Conservation (phyloP, 2,797 vertebrate species). For the Carduelis carduelis region DNA sequence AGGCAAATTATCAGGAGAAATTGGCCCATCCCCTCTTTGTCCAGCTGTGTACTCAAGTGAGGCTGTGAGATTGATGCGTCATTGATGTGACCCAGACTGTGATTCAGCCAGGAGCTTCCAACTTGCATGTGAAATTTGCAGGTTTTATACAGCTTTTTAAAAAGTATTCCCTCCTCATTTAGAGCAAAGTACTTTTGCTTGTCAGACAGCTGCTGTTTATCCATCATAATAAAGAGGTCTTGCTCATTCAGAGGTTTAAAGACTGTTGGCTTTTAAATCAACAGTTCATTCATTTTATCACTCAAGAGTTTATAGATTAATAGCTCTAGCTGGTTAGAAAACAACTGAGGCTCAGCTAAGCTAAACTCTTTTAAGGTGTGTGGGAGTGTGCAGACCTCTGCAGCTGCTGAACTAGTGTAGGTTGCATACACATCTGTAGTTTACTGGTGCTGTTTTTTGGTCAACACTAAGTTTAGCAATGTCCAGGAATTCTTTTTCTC, state of each 20-base stretch:
- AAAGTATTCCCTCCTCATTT: neutral
- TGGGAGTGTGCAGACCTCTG: neutral
- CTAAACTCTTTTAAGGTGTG: neutral
- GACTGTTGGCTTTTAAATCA: neutral
- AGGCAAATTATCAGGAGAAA: neutral
- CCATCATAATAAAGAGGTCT: neutral
- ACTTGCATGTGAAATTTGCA: neutral
- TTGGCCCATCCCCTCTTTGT: neutral
- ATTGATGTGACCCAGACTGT: neutral
- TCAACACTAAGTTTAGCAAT: neutral
- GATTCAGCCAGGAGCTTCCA: neutral
- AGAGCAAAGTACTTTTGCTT: neutral
- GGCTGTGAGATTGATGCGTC: neutral
- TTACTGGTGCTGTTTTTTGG: neutral
- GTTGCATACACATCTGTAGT: neutral
- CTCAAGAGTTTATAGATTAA: neutral
- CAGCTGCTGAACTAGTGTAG: neutral
- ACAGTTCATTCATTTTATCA: neutral
- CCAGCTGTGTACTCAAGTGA: neutral
- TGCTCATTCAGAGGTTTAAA: neutral
- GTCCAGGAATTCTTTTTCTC: neutral
- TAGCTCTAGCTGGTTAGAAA: neutral
- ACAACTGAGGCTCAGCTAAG: neutral
- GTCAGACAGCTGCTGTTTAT: neutral
- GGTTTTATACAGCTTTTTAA: neutral